Evolutionary conservation across 2,888 invertebrate species (phyloP).

Genomic region (Frankliniella intonsa): DNA sequence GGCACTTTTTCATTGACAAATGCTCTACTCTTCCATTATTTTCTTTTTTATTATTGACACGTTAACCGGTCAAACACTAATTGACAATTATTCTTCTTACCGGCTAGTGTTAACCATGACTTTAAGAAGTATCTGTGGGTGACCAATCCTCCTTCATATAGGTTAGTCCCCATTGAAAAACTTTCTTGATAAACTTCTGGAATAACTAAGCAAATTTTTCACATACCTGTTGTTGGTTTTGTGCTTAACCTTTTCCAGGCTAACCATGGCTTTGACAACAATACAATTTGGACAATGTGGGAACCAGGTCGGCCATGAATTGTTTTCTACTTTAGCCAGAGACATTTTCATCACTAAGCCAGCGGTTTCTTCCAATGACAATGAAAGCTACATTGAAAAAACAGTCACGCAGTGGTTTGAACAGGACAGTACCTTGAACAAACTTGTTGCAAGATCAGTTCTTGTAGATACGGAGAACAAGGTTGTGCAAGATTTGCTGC

Average conservation of each 20-base stretch:
- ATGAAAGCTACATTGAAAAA: constrained; percentile 44
- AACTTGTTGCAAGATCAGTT: constrained; percentile 47
- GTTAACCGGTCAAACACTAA: too few relatives aligned
- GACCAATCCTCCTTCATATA: too few relatives aligned
- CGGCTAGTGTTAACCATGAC: too few relatives aligned
- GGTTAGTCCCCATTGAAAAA: too few relatives aligned
- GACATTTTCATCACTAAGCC: constrained; percentile 44
- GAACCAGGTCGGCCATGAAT: constrained; percentile 51
- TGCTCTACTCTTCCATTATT: background rate
- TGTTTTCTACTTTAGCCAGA: constrained; percentile 47
- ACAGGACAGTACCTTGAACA: constrained; percentile 43
- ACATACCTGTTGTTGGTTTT: too few relatives aligned
- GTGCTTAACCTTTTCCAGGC: too few relatives aligned
- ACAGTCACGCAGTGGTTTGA: constrained; percentile 49
- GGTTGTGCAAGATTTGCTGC: constrained; percentile 45
- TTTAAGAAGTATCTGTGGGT: too few relatives aligned
- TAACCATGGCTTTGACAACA: background rate
- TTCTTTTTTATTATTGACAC: background rate
- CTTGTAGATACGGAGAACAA: constrained; percentile 53
- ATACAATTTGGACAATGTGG: constrained; percentile 55
- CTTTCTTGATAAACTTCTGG: background rate
- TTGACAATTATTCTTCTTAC: too few relatives aligned
- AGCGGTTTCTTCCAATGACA: constrained; percentile 40
- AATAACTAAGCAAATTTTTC: background rate
- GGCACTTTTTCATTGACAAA: background rate